Conservation (phyloP, 2,113 vertebrate species). For the Chaetops frenatus region DNA sequence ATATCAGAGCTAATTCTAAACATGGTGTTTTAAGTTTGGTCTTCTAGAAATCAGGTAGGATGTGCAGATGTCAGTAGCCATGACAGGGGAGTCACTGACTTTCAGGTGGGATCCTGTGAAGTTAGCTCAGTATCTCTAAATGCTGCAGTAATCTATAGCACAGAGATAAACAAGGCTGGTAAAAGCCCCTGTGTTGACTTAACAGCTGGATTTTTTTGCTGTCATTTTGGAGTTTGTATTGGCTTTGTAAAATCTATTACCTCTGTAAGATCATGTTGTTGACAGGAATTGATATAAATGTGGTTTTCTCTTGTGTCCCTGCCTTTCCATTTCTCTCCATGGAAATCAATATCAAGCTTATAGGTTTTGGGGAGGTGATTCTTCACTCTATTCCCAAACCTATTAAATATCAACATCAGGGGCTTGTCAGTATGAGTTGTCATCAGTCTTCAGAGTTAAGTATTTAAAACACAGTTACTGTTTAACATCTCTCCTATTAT, state of each 20-base stretch:
- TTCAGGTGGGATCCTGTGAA: not conserved
- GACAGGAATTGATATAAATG: not conserved
- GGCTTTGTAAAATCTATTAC: not conserved
- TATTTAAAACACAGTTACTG: slow-evolving; percentile 21
- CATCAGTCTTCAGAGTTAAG: not conserved
- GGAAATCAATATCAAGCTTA: not conserved
- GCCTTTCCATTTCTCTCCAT: not conserved
- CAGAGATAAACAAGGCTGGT: not conserved
- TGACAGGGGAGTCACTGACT: not conserved
- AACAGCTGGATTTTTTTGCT: not conserved
- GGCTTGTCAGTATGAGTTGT: not conserved
- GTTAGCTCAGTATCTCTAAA: not conserved
- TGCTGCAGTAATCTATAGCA: not conserved
- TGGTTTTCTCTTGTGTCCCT: not conserved
- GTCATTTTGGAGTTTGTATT: not conserved
- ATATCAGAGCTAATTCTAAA: not conserved
- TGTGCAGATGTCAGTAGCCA: not conserved
- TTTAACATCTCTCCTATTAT: slow-evolving; percentile 18
- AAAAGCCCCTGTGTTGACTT: not conserved
- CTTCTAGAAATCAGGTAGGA: not conserved
- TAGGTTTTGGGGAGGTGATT: not conserved
- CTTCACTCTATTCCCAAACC: not conserved
- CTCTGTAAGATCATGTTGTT: not conserved
- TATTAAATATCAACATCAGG: not conserved
- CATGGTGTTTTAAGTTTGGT: not conserved